These are phyloP conservation scores for Erebia aethiops DNA, from an alignment of 2,888 invertebrate species.

Conservation along the genomic window DNA sequence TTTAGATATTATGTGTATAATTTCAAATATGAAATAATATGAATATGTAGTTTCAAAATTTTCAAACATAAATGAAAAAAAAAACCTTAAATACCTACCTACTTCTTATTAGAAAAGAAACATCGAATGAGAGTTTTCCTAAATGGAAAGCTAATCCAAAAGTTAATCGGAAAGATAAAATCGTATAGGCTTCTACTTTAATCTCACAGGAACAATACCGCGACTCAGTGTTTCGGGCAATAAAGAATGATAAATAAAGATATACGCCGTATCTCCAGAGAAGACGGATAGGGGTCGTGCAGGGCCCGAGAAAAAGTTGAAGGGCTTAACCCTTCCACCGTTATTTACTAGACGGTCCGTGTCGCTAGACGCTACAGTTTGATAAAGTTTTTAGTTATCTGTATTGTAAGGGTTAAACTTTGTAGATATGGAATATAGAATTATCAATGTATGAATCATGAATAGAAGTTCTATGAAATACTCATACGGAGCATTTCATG, in stretches of 20 bases:
- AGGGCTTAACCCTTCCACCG: slow-evolving; percentile 70
- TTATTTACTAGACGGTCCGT: slow-evolving; percentile 66
- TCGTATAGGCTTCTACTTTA: slow-evolving; percentile 38
- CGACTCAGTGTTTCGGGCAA: slow-evolving; percentile 64
- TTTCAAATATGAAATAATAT: too few species aligned
- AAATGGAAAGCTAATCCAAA: slow-evolving; percentile 1
- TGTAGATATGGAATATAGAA: slow-evolving; percentile 7
- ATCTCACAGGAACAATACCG: slow-evolving; percentile 64
- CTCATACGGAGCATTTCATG: too few species aligned
- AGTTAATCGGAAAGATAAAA: slow-evolving; percentile 37
- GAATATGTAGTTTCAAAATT: too few species aligned
- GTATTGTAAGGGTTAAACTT: slow-evolving; percentile 27
- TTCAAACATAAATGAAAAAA: not conserved
- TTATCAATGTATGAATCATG: too few species aligned
- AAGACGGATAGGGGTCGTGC: slow-evolving; percentile 72
- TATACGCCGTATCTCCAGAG: slow-evolving; percentile 73
- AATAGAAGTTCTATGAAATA: not conserved
- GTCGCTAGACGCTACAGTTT: slow-evolving; percentile 57
- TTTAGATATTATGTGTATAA: too few species aligned
- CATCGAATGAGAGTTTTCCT: slow-evolving; percentile 9
- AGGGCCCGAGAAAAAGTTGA: slow-evolving; percentile 68
- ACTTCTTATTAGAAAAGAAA: not conserved
- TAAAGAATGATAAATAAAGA: slow-evolving; percentile 74
- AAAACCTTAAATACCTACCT: not conserved
- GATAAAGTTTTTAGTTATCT: slow-evolving; percentile 65